A percentile compares a stretch with the other conserved stretches of the same genome.
Conservation (phyloP, 2,113 vertebrate genomes). For the Formicarius rufipectus region DNA sequence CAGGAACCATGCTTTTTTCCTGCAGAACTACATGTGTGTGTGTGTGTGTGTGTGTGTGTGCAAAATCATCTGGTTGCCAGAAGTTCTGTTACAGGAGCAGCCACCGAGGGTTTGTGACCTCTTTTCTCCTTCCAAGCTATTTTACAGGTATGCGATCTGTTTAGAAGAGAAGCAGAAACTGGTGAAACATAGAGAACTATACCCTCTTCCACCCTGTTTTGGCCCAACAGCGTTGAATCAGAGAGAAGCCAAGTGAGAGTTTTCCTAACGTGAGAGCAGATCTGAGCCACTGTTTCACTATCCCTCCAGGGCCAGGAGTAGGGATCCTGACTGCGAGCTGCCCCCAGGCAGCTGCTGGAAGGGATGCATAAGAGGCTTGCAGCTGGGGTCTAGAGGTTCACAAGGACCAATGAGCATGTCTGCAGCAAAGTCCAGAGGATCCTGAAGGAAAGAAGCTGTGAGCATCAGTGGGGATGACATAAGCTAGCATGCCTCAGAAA, state of each 20-base stretch:
- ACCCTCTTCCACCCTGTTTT: neutral
- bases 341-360: neutral
- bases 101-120: neutral
- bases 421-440: neutral
- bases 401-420: rapidly evolving
- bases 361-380: neutral
- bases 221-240: neutral
- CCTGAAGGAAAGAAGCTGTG: neutral
- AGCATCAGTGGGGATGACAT: neutral
- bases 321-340: neutral
- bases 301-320: neutral
- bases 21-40: neutral
- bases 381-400: neutral
- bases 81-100: neutral
- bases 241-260: neutral
- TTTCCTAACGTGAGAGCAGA: neutral
- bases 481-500: neutral
- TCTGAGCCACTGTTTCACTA: neutral
- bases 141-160: neutral
- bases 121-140: neutral
- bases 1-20: neutral
- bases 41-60: neutral
- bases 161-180: neutral
- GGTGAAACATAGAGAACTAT: neutral
- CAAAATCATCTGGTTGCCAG: neutral